phyloP scores from a whole-genome alignment of 2,113 vertebrate genomes.

The Cyphotilapia sp. region DNA sequence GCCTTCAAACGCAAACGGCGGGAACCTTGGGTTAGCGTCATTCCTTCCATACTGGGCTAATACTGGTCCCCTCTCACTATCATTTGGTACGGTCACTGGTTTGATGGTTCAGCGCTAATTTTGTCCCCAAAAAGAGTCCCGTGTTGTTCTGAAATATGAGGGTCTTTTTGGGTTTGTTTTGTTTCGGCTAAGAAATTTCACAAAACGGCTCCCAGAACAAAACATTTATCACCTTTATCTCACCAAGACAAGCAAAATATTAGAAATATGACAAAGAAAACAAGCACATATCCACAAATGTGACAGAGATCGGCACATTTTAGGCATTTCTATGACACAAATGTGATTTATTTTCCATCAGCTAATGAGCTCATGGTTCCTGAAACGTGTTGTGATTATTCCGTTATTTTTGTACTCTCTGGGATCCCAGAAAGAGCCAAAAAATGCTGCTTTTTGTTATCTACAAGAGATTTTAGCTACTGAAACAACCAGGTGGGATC shows the following conservation, averaged over 20 bases:
- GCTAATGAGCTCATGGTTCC: not conserved
- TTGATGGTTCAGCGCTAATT: not conserved
- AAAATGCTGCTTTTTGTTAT: not conserved
- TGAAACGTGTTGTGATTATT: not conserved
- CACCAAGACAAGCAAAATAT: not conserved
- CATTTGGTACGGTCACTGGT: not conserved
- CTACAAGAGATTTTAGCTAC: not conserved
- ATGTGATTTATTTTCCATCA: not conserved
- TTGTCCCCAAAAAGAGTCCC: not conserved
- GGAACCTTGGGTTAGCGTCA: not conserved
- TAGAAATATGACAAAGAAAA: not conserved
- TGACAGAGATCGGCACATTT: not conserved
- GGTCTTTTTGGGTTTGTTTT: rapidly evolving
- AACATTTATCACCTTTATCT: not conserved
- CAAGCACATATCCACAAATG: not conserved
- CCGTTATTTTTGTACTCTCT: not conserved
- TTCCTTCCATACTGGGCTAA: not conserved
- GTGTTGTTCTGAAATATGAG: not conserved
- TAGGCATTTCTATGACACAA: not conserved
- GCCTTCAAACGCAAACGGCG: not conserved
- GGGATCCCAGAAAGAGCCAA: not conserved
- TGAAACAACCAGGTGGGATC: not conserved
- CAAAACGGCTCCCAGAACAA: not conserved
- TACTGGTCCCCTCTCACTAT: not conserved
- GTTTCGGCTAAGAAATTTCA: not conserved